Percentiles rank a stretch among this genome's conserved stretches.
Evolutionary conservation across 1,140 invertebrate genomes (phyloP).

Genomic region (Drosophila guanche): DNA sequence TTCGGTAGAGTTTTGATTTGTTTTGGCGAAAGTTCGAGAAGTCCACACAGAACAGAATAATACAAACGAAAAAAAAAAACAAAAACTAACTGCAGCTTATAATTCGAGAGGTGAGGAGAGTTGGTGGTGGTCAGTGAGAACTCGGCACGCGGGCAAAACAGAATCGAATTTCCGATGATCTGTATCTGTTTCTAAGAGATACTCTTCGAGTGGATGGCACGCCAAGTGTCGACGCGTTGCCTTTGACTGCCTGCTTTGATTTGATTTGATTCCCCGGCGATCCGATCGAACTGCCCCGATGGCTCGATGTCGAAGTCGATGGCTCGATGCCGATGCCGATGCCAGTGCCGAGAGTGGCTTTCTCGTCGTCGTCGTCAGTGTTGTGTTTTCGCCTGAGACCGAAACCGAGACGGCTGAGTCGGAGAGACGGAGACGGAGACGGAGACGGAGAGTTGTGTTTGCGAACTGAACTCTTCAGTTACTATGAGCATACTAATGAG

Average conservation of each 20-base stretch:
- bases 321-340: constrained; percentile 21
- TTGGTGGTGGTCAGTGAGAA: too few relatives aligned
- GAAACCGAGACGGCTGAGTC: too few relatives aligned
- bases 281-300: constrained; percentile 43
- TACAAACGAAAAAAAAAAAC: constrained; percentile 8
- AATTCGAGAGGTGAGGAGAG: neutral
- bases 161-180: constrained; percentile 6
- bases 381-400: constrained; percentile 19
- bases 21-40: constrained; percentile 26
- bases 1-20: neutral
- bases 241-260: constrained; percentile 71
- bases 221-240: constrained; percentile 63
- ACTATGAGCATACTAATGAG: constrained; percentile 77
- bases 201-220: constrained; percentile 8
- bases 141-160: too few relatives aligned
- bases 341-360: constrained; percentile 33
- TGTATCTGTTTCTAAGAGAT: constrained; percentile 1
- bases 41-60: neutral
- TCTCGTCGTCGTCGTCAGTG: constrained; percentile 11
- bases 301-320: constrained; percentile 19
- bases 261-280: constrained; percentile 65
- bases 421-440: constrained; percentile 5
- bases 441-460: constrained; percentile 20
- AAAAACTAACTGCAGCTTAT: neutral
- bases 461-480: constrained; percentile 66